Evolutionary conservation across 2,113 vertebrate species (phyloP).

Genomic region (Cyprinodon variegatus): DNA sequence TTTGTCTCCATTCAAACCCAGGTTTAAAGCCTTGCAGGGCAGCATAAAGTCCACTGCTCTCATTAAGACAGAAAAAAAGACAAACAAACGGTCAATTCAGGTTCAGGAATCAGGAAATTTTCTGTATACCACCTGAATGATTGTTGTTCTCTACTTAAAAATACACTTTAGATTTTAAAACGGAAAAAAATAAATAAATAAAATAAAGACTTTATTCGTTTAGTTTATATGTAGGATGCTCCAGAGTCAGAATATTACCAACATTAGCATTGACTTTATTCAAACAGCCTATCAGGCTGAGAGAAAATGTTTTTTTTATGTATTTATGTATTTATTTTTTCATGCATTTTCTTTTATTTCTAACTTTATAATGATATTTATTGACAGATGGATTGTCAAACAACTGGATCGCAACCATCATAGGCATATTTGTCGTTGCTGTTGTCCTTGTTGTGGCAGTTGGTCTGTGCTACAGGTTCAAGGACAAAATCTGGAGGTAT

Average conservation of each 20-base stretch:
- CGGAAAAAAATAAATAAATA: no score
- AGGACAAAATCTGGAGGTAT: not conserved
- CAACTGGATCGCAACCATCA: fast-evolving
- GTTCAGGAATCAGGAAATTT: no score
- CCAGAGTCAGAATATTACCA: not conserved
- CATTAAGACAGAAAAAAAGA: no score
- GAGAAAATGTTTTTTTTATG: not conserved
- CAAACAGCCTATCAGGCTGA: not conserved
- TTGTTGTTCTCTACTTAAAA: no score
- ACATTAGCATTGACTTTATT: not conserved
- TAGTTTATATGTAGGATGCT: not conserved
- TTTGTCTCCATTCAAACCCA: no score
- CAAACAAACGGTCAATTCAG: no score
- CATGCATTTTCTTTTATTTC: not conserved
- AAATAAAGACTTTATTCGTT: not conserved
- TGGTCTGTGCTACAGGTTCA: not conserved
- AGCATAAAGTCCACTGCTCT: no score
- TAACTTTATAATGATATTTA: not conserved
- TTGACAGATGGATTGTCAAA: not conserved
- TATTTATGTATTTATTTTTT: no score
- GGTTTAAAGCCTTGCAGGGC: no score
- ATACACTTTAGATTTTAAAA: no score
- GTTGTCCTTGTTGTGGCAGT: fast-evolving
- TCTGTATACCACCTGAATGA: no score
- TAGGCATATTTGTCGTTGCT: no score